A percentile compares a stretch with the other conserved stretches of the same genome.
These are phyloP conservation scores for Poeciliopsis retropinna DNA, from an alignment of 2,113 vertebrate genomes.

Conservation along the genomic window DNA sequence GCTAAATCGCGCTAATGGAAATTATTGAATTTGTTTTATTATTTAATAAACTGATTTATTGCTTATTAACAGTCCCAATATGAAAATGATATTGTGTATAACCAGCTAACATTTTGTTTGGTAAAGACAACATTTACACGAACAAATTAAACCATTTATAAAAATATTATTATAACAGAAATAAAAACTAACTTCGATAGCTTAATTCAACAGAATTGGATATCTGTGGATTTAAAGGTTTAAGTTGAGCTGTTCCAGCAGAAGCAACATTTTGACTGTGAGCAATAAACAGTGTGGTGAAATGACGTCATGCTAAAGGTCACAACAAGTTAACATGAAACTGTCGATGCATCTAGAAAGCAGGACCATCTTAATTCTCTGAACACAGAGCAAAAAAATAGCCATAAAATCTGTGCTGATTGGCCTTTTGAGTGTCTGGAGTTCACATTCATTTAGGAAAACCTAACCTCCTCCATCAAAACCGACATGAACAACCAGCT, in stretches of 20 bases:
- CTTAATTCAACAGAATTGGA: slow-evolving; percentile 43
- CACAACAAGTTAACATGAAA: slow-evolving; percentile 50
- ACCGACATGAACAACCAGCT: slow-evolving; percentile 46
- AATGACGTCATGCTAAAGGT: slow-evolving; percentile 71
- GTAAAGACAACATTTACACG: background rate
- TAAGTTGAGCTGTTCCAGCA: slow-evolving; percentile 64
- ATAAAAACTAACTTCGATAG: slow-evolving; percentile 7
- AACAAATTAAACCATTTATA: background rate
- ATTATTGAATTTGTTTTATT: no score
- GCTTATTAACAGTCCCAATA: no score
- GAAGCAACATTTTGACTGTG: slow-evolving; percentile 59
- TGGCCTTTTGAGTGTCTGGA: slow-evolving; percentile 19
- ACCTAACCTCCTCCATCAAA: slow-evolving; percentile 56
- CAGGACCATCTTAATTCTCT: slow-evolving; percentile 14
- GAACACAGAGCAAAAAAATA: slow-evolving; percentile 1
- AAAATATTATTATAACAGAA: slow-evolving; percentile 12
- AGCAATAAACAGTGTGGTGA: slow-evolving; percentile 45
- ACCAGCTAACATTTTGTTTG: background rate
- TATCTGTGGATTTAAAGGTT: slow-evolving; percentile 65
- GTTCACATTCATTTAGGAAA: slow-evolving; percentile 36
- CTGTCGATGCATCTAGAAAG: slow-evolving; percentile 19
- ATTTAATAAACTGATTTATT: no score
- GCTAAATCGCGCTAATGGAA: no score
- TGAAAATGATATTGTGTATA: background rate
- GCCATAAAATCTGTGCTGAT: slow-evolving; percentile 3